Evolutionary conservation across 1,140 invertebrate genomes (phyloP), one percentile per base, ranked within the genome.

Genomic region (Polypedilum pembai): DNA sequence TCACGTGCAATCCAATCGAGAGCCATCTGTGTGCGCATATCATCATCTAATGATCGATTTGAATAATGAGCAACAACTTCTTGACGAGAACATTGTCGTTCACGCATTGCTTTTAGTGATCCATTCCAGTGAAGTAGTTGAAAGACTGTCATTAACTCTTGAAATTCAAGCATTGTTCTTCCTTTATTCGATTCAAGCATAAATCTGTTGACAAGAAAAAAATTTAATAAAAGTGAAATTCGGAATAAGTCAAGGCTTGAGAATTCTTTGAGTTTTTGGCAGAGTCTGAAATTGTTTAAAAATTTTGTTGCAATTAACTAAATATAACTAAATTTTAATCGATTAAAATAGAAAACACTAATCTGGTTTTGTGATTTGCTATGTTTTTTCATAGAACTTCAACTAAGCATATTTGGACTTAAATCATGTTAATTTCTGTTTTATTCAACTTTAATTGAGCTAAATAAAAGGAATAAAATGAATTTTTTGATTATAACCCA

Each of bases 71-170:
- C 93, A n/a, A 97, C 92, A 0, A 98, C 94, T 83, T 96, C 93
- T 78, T 95, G 92, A 76, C 94, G 86, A n/a, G 94, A 96, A 81
- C 95, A 98, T 80, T 96, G 94, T 7, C 94, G 86, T 80, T 97
- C 94, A 5, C 94, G 85, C 94, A 96, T 88, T 79, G 89, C 94
- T 80, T 95, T 94, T 75, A 98, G 82, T 75, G 93, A 95, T 1
- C 95, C 95, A 82, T 97, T 97, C 95, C 95, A 98, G 82, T 97
- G 95, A 1, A 98, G 85, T 69, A 98, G 85, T 83, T 97, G 94
- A 83, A 98, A 97, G 3, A 97, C 94, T 0, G 94, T 98, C 95
- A 97, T 97, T 76, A 98, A 84, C 83, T 97, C 95, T 83, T 97
- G 94, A 83, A 97, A 98, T 81, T 98, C 94, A 63, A 98, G 85